Base-by-base conservation (phyloP, 2,113 vertebrate species). In the Numida meleagris region DNA sequence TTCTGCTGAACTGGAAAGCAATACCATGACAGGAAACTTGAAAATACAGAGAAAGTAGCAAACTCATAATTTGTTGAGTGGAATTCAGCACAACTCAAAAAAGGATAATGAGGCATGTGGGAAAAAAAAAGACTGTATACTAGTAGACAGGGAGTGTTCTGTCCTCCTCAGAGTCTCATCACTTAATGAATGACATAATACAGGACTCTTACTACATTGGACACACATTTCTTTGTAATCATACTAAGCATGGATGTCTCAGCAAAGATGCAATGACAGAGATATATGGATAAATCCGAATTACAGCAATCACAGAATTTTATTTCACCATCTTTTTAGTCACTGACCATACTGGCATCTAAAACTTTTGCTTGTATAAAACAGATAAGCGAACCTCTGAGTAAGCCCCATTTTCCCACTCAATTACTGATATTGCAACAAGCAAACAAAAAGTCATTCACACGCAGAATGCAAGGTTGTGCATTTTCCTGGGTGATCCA, bases 361-460 rank as follows among this genome's bases (percentile, higher is more conserved):
- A 79, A 74, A 73, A 77, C 67, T 63, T 85, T 87, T 70, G 13
- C 61, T 89, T 57, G 34, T 34, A 79, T 57, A 62, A 90, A 89
- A 75, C 20, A 84, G 43, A 50, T 55, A 48, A 87, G 66, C 0
- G 46, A 70, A 93, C 62, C 63, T 80, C 78, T 83, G 96, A 93
- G 36, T 79, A 89, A 95, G 57, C 61, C 76, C 43, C 24, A 12
- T 89, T 91, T 93, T 86, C 50, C 82, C 31, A 31, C 43, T 80
- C 89, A 94, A 67, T 91, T 91, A 91, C 89, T 93, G 62, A 62
- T 78, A 80, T 78, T 82, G 63, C 76, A 89, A 82, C 71, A 82
- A 93, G 89, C 74, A 85, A 85, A 90, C 38, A 51, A 75, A 90
- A 95, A 78, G 25, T 27, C 87, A 91, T 96, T 91, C 75, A 66